phyloP scores from a whole-genome alignment of 2,888 invertebrate genomes.

The Ophion ellenae region DNA sequence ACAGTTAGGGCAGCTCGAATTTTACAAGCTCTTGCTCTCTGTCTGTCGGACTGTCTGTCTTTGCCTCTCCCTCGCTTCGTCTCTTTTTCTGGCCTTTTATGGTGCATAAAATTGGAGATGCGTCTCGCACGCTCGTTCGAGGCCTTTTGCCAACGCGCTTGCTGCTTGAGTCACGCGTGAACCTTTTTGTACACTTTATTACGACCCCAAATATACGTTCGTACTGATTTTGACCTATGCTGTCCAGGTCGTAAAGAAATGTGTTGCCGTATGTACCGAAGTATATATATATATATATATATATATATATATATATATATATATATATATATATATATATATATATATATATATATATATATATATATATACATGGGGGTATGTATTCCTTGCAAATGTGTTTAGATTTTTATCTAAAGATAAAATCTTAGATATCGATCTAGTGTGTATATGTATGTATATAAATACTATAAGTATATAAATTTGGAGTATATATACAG shows the following conservation, averaged over 20 bases:
- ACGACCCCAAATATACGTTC: slow-evolving; percentile 3
- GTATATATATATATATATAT: too few species aligned
- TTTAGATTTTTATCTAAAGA: too few species aligned
- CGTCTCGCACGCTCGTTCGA: not conserved
- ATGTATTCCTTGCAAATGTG: slow-evolving; percentile 2
- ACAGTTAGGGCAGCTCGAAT: slow-evolving; percentile 27
- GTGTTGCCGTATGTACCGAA: not conserved
- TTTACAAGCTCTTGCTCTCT: slow-evolving; percentile 24
- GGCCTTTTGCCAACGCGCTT: not conserved
- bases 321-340: not conserved
- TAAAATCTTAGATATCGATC: too few species aligned
- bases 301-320: not conserved
- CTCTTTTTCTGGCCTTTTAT: slow-evolving; percentile 1
- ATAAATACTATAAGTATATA: too few species aligned
- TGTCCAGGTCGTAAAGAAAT: not conserved
- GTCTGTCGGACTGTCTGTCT: not conserved
- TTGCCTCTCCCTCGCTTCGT: not conserved
- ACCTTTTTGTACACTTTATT: slow-evolving; percentile 5
- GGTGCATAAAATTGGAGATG: slow-evolving; percentile 35
- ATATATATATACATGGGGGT: not conserved
- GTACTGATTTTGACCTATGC: not conserved
- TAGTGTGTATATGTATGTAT: too few species aligned
- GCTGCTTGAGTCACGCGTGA: not conserved
- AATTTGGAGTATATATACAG: too few species aligned
- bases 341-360: too few species aligned